A percentile compares a stretch with the other conserved stretches of the same genome.
phyloP scores from a whole-genome alignment of 2,797 vertebrate genomes.

The Tokudaia muenninki region DNA sequence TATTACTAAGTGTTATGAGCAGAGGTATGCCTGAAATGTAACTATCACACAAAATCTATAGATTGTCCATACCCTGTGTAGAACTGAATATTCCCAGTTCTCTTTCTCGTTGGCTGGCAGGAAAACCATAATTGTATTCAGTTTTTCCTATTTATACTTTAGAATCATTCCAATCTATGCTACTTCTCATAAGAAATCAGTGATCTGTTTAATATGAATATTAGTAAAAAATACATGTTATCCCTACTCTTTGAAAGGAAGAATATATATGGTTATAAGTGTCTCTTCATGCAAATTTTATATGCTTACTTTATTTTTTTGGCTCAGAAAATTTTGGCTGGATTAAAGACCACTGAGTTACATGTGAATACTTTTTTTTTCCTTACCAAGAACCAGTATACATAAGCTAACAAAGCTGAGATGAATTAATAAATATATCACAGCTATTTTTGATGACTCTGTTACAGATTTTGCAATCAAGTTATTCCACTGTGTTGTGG shows the following conservation, averaged over 20 bases:
- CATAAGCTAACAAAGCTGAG: neutral
- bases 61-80: neutral
- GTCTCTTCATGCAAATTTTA: neutral
- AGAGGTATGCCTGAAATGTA: constrained; percentile 44
- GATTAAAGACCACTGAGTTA: neutral
- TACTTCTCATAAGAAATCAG: neutral
- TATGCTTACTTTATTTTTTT: neutral
- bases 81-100: neutral
- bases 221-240: neutral
- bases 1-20: constrained; percentile 70
- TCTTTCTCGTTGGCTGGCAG: neutral
- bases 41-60: constrained; percentile 35
- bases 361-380: neutral
- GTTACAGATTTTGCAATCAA: neutral
- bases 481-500: neutral
- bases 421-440: neutral
- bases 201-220: neutral
- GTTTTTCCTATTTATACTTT: neutral
- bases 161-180: constrained; percentile 24
- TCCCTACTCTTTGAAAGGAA: neutral
- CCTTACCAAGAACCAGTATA: neutral
- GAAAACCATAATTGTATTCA: neutral
- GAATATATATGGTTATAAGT: neutral
- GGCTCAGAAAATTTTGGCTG: neutral
- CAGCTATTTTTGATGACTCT: neutral